Base-by-base conservation (phyloP, 2,113 vertebrate species). In the Macroglossus sobrinus region DNA sequence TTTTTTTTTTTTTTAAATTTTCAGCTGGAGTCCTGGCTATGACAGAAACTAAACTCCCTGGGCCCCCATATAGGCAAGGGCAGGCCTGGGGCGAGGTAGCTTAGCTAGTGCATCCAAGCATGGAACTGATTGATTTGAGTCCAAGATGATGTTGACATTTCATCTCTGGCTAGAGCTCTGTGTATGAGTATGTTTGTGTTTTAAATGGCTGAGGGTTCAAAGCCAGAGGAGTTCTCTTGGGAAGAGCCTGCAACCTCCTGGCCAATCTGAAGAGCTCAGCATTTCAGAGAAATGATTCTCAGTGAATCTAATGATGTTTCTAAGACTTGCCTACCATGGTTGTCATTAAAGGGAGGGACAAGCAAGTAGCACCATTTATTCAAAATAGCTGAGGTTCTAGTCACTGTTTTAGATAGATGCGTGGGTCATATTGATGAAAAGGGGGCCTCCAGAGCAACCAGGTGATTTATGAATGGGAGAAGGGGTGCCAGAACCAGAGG, bases 21-120 rank as follows among this genome's bases (percentile, higher is more conserved):
- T 96, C 95, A 97, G 94, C 89, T 97, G 91, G 91, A 98, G 97
- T 96, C 97, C 97, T 97, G 94, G 81, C 94, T 84, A 55, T 92
- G 92, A 98, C 97, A 98, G 98, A 98, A 98, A 98, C 98, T 98
- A 97, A 98, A 97, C 96, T 81, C 94, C 94, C 79, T n/a, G 91
- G 96, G 98, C 97, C 96, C 96, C 98, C 97, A 97, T 96, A 98
- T 97, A 97, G 97, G 96, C 47, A 85, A 96, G 96, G 97, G 97
- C 97, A 98, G 97, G 93, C 93, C 96, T 90, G 91, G 98, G 98
- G 98, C 90, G 96, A 97, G 96, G 97, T 95, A 97, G 79, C 97
- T 98, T 91, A 96, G 93, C 92, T 55, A 57, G 98, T 94, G 97
- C 97, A 96, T 97, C 96, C 94, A 96, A 98, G 98, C 97, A 81